A percentile compares a stretch with the other conserved stretches of the same genome.
Conservation (phyloP, 2,113 vertebrate genomes). For the Cairina moschata region DNA sequence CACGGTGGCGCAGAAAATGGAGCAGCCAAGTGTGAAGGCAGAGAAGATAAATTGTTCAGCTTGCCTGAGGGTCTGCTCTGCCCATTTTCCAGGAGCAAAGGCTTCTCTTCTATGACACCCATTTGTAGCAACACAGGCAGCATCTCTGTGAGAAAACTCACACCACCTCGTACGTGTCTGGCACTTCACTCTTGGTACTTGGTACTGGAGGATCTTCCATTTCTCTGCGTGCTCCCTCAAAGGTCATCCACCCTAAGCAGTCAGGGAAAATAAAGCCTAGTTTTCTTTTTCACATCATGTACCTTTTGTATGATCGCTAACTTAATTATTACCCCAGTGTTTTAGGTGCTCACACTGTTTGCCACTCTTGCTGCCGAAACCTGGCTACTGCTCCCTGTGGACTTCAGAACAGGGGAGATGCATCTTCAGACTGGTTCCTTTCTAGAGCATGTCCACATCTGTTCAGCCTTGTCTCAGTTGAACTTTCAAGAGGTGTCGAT, state of each 20-base stretch:
- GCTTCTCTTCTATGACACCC: neutral
- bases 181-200: neutral
- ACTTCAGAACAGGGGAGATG: neutral
- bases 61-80: neutral
- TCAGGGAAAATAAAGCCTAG: neutral
- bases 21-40: neutral
- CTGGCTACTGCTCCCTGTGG: neutral
- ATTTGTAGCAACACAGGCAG: neutral
- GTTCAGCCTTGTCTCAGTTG: neutral
- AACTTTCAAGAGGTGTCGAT: neutral
- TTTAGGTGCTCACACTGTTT: neutral
- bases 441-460: neutral
- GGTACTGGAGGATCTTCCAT: neutral
- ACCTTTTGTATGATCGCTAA: neutral
- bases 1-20: neutral
- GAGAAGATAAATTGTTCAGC: neutral
- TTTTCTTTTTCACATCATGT: neutral
- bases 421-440: neutral
- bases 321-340: neutral
- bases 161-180: accelerated
- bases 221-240: neutral
- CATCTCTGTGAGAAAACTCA: neutral
- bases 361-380: neutral
- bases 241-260: neutral
- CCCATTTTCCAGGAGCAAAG: accelerated